Evolutionary conservation across 2,888 invertebrate genomes (phyloP), one percentile per base, ranked within the genome.

Genomic region (Noctuana brunneofusca): DNA sequence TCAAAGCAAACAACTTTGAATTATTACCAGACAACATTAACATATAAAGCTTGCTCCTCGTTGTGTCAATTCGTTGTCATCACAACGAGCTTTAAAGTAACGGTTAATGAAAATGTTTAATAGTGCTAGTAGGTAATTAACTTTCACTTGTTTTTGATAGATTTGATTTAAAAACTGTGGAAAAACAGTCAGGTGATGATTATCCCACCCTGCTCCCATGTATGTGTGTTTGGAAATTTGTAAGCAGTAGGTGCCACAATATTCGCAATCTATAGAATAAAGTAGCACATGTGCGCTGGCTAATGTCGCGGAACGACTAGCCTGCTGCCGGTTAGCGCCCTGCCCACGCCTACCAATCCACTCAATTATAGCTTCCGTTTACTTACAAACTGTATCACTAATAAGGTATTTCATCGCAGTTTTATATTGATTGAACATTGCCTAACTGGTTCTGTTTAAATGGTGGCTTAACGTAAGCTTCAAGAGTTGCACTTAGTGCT

Each of bases 361-460:
- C 75, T 79, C 77, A 79, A 84, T 83, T 81, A 80, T 75, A 71
- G 75, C 80, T 81, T 83, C 84, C 81, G 82, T 77, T 79, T 76
- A 63, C 53, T 60, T 38, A 54, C 32, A n/a, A 60, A 60, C 53
- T 54, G 38, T 38, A 49, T 48, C 32, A 59, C 58, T 64, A 65
- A 60, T 49, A 14, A 14, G n/a, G 6, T 27, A 27, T n/a, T 49
- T 49, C 22, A 8, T 3, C 16, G n/a, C 27, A 14, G 27, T 27
- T 27, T 49, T 49, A 27, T 14, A 27, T 16, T 12, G 9, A 14
- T 27, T 14, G 8, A 49, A 27, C n/a, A 14, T 49, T 49, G 14
- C 12, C 35, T 46, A 48, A 22, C 22, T 22, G 48, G 20, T 48
- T 22, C 12, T 1, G 22, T 20, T 22, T n/a, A 20, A 48, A 22